Base-by-base conservation (phyloP, 2,113 vertebrate genomes). In the Neodon shergylaensis region DNA sequence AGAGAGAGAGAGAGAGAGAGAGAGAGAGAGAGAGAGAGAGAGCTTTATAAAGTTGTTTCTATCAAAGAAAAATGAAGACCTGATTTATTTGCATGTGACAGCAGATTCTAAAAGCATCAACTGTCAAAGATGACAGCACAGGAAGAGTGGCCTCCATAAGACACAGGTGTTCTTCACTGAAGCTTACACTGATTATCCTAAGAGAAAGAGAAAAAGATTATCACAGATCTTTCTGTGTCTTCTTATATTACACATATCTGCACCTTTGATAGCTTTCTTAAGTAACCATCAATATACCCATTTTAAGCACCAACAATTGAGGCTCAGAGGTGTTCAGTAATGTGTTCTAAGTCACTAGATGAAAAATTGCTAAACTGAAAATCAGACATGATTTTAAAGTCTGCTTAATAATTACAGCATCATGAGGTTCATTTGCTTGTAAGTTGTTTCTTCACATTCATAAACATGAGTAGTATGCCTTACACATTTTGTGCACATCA, bases 31-130 rank as follows among this genome's bases (percentile, higher is more conserved):
- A 88, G 12, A 88, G 36, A 79, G 47, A 33, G 47, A 52, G 17
- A 21, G 47, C 36, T 44, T 61, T 83, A 85, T 72, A 93, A 66
- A 87, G 49, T 63, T 61, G 31, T 84, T 97, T 91, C 47, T 47
- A 81, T 1, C 36, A n/a, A 76, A 72, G 68, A 72, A 72, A 72
- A 72, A n/a, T 72, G 16, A 72, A n/a, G 19, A n/a, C 36, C 7
- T 58, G n/a, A 49, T 63, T 94, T 96, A 68, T 66, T 54, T 88
- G 52, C 77, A 70, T 44, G 31, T 90, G 88, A 63, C 49, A 92
- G 76, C 26, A 19, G 84, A 5, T 76, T 93, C 88, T 28, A 76
- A 86, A 87, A 94, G 19, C 8, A 44, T 93, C 44, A 94, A 90
- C 77, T 85, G 4, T 94, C 28, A 68, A 91, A 58, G 42, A 28